Conservation (phyloP, 2,888 invertebrate genomes). For the Brachyopa scutellaris region DNA sequence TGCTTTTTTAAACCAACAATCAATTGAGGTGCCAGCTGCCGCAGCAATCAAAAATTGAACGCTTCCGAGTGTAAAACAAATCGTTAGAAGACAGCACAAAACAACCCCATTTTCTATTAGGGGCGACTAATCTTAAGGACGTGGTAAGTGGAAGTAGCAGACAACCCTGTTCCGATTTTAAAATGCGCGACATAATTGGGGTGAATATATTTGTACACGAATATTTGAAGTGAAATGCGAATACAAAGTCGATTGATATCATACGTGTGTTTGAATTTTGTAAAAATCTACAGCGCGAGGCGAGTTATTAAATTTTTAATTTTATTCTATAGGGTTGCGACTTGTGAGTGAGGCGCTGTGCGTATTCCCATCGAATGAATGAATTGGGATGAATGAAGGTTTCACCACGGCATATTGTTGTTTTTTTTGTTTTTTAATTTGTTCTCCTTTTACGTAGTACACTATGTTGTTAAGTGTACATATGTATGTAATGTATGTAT, state of each 20-base stretch:
- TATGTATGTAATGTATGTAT: no score
- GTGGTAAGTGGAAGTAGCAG: slow-evolving; percentile 55
- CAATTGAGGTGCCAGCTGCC: slow-evolving; percentile 60
- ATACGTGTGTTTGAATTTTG: background rate
- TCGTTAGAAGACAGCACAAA: slow-evolving; percentile 11
- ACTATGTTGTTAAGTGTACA: no score
- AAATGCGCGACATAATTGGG: slow-evolving; percentile 40
- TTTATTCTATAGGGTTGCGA: background rate
- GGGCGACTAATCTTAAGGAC: slow-evolving; percentile 42
- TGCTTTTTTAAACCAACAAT: slow-evolving; percentile 29
- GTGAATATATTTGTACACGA: slow-evolving; percentile 38
- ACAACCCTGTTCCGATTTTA: slow-evolving; percentile 46
- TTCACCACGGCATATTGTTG: slow-evolving; percentile 3
- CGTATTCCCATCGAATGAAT: slow-evolving; percentile 44
- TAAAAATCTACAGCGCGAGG: background rate
- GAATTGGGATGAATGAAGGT: slow-evolving; percentile 55
- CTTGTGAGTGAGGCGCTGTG: background rate
- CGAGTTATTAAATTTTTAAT: background rate
- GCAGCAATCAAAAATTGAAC: slow-evolving; percentile 45
- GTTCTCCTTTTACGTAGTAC: background rate
- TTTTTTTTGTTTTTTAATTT: background rate
- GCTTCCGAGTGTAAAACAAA: slow-evolving; percentile 44
- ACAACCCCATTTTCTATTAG: slow-evolving; percentile 31
- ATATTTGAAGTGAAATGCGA: slow-evolving; percentile 21
- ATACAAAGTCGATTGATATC: slow-evolving; percentile 23